A percentile compares a stretch with the other conserved stretches of the same genome.
phyloP scores from a whole-genome alignment of 2,797 vertebrate genomes.

The Onychomys torridus region DNA sequence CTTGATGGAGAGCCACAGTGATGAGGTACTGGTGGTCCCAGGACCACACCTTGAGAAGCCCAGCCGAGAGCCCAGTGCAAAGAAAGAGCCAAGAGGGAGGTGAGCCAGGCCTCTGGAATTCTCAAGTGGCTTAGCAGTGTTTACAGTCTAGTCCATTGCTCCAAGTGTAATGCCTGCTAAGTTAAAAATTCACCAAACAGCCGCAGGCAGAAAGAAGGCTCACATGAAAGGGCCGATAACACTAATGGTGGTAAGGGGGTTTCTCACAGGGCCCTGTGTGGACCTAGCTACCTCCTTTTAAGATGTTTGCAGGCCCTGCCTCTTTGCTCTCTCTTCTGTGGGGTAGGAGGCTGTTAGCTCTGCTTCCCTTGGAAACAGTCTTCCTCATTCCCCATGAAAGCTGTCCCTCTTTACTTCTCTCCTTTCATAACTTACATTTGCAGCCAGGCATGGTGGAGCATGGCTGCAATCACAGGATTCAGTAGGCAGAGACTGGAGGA shows the following conservation, averaged over 20 bases:
- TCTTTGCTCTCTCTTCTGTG: background rate
- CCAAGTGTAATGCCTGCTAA: conserved; percentile 37
- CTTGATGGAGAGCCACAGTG: conserved; percentile 8
- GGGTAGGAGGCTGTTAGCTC: background rate
- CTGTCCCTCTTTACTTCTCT: background rate
- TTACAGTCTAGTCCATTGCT: conserved; percentile 57
- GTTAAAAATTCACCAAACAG: conserved; percentile 78
- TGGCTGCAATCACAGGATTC: background rate
- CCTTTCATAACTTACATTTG: background rate
- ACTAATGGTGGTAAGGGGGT: conserved; percentile 38
- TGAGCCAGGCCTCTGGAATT: conserved; percentile 72
- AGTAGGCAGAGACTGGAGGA: background rate
- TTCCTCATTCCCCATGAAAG: background rate
- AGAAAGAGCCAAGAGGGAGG: background rate
- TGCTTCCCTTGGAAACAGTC: background rate
- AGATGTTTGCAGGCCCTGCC: background rate
- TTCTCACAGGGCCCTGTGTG: conserved; percentile 1
- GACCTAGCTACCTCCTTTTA: background rate
- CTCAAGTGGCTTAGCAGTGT: conserved; percentile 61
- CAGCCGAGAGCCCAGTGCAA: background rate
- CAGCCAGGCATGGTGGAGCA: background rate
- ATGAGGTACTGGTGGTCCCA: background rate
- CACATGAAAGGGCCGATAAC: conserved; percentile 63
- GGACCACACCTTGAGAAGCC: conserved; percentile 32
- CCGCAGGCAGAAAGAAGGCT: conserved; percentile 42